Evolutionary conservation across 2,888 invertebrate species (phyloP), one percentile per base, ranked within the genome.

Genomic region (Polydrusus pterygomalis): DNA sequence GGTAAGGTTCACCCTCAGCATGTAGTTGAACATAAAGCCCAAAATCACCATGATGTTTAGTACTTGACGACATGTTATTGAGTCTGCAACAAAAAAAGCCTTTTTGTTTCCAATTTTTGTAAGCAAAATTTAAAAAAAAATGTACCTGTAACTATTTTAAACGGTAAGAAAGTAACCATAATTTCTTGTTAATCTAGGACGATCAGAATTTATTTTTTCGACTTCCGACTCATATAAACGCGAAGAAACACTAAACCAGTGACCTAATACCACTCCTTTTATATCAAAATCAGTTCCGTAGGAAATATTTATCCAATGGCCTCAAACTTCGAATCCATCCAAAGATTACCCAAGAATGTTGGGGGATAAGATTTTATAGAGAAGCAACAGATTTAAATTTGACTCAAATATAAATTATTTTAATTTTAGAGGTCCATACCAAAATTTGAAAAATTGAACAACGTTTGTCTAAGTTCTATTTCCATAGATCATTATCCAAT

Each of bases 21-120:
- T 95, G 90, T 96, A 96, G 89, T 96, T 96, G 89, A 96, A 90
- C 95, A 96, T 95, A 88, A 96, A 96, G 77, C 96, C 96, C 78
- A 95, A 89, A 80, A 96, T 93, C 70, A 96, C 95, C 93, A 96
- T 94, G 74, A 95, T 89, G 88, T 95, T 95, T 81, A 96, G 87
- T 70, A 95, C 92, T 89, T 93, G 94, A 63, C 94, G 93, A 88
- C 96, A 96, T 90, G 93, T 81, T 78, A 85, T 56, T 65, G 81
- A 82, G 77, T 82, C 85, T 85, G 80, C 7, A 84, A 82, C 1
- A 30, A 47, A 71, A 75, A 47, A 70, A 40, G 38, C 15, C 6
- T 58, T n/a, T 11, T 30, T 58, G n/a, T 0, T 5, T 3, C 25
- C 1, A 3, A 25, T 25, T 25, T 5, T 25, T 25, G 25, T 3